Base-by-base conservation (phyloP, 2,888 invertebrate species). In the Phyllotreta striolata region DNA sequence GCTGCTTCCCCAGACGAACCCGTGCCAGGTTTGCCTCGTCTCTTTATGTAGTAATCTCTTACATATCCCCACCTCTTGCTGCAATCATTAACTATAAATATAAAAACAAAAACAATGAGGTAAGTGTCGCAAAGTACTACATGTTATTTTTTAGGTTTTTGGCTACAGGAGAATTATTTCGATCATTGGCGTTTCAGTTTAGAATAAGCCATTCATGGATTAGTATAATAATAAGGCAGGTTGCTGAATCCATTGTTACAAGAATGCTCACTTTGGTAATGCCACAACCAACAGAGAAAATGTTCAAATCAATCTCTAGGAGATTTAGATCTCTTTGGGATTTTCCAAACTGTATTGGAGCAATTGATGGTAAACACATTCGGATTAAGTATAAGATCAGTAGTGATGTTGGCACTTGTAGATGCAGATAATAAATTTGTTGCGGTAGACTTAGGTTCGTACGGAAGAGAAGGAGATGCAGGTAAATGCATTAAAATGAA, bases 21-120 rank as follows among this genome's bases (percentile, higher is more conserved):
- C 7, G 63, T 69, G 14, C 66, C 62, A 9, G 72, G 70, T 72
- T 77, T 78, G 55, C 73, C 74, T 74, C 66, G 71, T 12, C 75
- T 70, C 57, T 73, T 68, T 62, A 78, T 72, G 64, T 78, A 77
- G 67, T 77, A 77, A 55, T 78, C 78, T 56, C 78, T 65, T 55
- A 77, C 63, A 63, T 77, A 77, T 51, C 68, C 64, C 75, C 77
- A 78, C 41, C 76, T 70, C 59, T 77, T 77, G 63, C 61, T 69
- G 66, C 52, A 58, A 13, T 62, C 56, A 41, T 41, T 39, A 39
- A 34, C 51, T 54, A 41, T 52, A 41, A 52, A 60, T 14, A 54
- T 52, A 40, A 40, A 52, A 60, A 51, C 39, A n/a, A 10, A 55
- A 43, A 14, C 39, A 37, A 51, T 51, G 49, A 51, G 14, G 38